Base-by-base conservation (phyloP, 2,888 invertebrate genomes). In the Neria commutata region DNA sequence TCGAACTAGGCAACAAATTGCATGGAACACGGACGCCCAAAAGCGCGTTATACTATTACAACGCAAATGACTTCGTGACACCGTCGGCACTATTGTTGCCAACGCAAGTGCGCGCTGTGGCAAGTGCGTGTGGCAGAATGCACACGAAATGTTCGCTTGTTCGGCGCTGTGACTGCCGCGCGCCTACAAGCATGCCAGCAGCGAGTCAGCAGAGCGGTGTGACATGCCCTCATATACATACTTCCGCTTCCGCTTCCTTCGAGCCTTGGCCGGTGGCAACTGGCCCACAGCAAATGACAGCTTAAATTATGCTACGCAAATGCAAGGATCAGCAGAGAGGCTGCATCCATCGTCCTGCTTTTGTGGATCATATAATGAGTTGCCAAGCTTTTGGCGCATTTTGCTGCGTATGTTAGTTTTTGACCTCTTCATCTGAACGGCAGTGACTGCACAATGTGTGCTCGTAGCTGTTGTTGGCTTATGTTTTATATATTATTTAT, bases 301-400 rank as follows among this genome's bases (percentile, higher is more conserved):
- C 74, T 68, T 68, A 74, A 76, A 74, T 73, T 74, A 76, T 75
- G 76, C 76, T 71, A 71, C 56, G 66, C 50, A 54, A 48, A 60
- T 53, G 53, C 50, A 60, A 56, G 58, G 16, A 42, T 19, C 17
- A 8, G 21, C 19, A n/a, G 37, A n/a, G 4, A 4, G 37, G n/a
- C 60, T 62, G 57, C 50, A 54, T 63, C 45, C 48, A 53, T 26
- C 29, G 42, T 25, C 53, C 34, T 42, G 59, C 55, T 64, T 70
- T 70, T 63, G 73, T 72, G 74, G 72, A 68, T 69, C 71, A 75
- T 74, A 75, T 74, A 75, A 75, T 75, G 76, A 74, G 74, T 69
- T 74, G 72, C 55, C 58, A n/a, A 53, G 17, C 19, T 19, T 33
- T 29, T 14, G 8, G 49, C 45, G 19, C 51, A 26, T 45, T 47